These are phyloP conservation scores for Sinocyclocheilus maitianheensis DNA, from an alignment of 2,113 vertebrate species.

Conservation along the genomic window DNA sequence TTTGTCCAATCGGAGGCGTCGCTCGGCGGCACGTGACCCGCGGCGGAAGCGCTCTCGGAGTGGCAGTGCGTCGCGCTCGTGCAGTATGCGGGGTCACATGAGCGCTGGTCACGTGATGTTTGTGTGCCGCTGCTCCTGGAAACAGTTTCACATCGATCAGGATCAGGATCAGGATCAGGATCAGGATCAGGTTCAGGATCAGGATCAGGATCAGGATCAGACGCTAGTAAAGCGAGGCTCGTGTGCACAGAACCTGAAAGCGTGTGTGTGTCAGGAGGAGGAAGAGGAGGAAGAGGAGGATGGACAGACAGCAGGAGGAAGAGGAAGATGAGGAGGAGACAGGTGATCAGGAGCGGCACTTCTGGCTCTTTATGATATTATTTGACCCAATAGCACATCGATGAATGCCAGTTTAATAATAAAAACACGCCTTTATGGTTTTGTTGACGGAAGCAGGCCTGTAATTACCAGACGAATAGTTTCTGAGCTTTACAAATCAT, in stretches of 20 bases:
- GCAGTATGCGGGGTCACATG: slow-evolving; percentile 5
- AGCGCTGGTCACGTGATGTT: slow-evolving; percentile 38
- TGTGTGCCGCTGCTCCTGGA: slow-evolving; percentile 13
- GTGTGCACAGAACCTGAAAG: not conserved
- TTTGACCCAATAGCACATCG: not conserved
- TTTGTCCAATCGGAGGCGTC: not conserved
- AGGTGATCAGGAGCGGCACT: not conserved
- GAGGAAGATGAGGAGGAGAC: slow-evolving; percentile 1
- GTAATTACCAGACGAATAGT: too few relatives aligned
- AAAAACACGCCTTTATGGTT: not conserved
- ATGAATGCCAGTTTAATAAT: not conserved
- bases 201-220: too few relatives aligned
- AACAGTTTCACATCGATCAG: not conserved
- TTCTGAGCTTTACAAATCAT: too few relatives aligned
- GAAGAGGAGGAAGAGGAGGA: slow-evolving; percentile 9
- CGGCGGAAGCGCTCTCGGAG: not conserved
- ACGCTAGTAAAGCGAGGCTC: not conserved
- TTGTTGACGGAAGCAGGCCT: too few relatives aligned
- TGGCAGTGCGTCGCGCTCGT: not conserved
- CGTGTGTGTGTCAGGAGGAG: not conserved
- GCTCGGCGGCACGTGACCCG: not conserved
- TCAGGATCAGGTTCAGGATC: too few relatives aligned
- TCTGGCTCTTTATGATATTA: too few relatives aligned
- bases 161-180: not conserved
- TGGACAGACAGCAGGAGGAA: not conserved